phyloP scores from a whole-genome alignment of 2,888 invertebrate species.

The Drosophila lacicola region DNA sequence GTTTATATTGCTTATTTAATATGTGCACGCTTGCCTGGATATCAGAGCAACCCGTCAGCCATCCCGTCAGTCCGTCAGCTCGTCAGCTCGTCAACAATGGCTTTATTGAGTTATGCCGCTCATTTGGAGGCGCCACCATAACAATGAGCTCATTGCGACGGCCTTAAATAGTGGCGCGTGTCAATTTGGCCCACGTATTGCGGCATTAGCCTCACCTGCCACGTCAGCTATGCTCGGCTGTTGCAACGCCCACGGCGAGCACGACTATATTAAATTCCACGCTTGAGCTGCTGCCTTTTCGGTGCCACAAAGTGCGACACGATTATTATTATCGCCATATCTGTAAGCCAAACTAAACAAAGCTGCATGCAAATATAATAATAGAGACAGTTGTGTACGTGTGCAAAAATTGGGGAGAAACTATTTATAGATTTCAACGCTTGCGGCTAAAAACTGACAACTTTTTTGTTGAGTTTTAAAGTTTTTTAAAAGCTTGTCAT shows the following conservation, averaged over 20 bases:
- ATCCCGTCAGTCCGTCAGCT: slow-evolving; percentile 16
- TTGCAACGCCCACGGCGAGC: slow-evolving; percentile 8
- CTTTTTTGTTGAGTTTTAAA: not conserved
- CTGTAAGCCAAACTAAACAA: slow-evolving; percentile 15
- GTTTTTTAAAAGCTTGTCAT: not conserved
- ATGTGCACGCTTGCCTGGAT: slow-evolving; percentile 76
- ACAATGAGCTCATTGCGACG: slow-evolving; percentile 75
- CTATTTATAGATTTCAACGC: not conserved
- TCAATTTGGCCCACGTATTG: slow-evolving; percentile 68
- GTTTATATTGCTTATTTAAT: slow-evolving; percentile 82
- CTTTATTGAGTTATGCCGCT: slow-evolving; percentile 80
- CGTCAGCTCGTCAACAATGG: slow-evolving; percentile 58
- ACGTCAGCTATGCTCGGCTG: slow-evolving; percentile 15
- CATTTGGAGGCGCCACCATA: slow-evolving; percentile 72
- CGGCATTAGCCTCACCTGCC: slow-evolving; percentile 51
- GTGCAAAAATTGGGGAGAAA: not conserved
- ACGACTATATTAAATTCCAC: slow-evolving; percentile 50
- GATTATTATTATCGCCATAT: slow-evolving; percentile 15
- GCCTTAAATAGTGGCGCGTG: slow-evolving; percentile 77
- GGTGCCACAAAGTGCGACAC: slow-evolving; percentile 8
- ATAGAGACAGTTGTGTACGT: too few relatives aligned
- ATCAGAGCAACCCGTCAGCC: slow-evolving; percentile 20
- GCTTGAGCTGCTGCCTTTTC: slow-evolving; percentile 24
- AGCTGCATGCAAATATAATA: slow-evolving; percentile 10
- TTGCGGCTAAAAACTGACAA: not conserved